Base-by-base conservation (phyloP, 2,888 invertebrate species). In the Ephialtes manifestator region DNA sequence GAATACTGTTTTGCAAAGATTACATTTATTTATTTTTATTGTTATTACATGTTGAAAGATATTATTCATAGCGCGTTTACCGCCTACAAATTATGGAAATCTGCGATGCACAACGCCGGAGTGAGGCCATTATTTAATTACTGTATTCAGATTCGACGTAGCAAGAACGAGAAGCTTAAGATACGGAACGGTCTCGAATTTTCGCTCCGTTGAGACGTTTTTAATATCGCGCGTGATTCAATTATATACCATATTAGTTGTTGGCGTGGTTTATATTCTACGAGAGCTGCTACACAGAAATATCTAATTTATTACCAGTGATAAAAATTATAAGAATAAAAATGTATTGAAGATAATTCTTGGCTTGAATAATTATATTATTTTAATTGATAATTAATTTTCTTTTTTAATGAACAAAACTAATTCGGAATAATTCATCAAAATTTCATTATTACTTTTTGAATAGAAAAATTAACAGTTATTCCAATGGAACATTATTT, bases 21-120 rank as follows among this genome's bases (percentile, higher is more conserved):
- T 39, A 65, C 39, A 39, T 65, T 20, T 39, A 65, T 65, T 39
- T 39, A 43, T 39, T 18, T 39, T 65, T 63, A 39, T 63, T 63
- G 5, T 55, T 24, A 55, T 55, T 58, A 63, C 35, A n/a, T n/a
- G 35, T 4, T 35, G 39, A 65, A 35, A 39, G 7, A 39, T 43
- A 65, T 43, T 65, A 18, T 65, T 65, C 63, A 10, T 43, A 39
- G 10, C 8, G 10, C 39, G 8, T 65, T 65, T n/a, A 10, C 10
- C 8, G 63, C 8, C 4, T 18, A 39, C 20, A 39, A 43, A 18
- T 43, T 43, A 65, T 65, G 63, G 10, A 7, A 65, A 43, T 65
- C 39, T 10, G 11, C 28, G 18, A 43, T 11, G 39, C 39, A 18
- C 35, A 18, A 18, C 18, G 5, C 35, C 3, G 63, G 18, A 39